A percentile compares a stretch with the other conserved stretches of the same genome.
These are phyloP conservation scores for Platycercus adscitus DNA, from an alignment of 2,113 vertebrate genomes.

Conservation along the genomic window DNA sequence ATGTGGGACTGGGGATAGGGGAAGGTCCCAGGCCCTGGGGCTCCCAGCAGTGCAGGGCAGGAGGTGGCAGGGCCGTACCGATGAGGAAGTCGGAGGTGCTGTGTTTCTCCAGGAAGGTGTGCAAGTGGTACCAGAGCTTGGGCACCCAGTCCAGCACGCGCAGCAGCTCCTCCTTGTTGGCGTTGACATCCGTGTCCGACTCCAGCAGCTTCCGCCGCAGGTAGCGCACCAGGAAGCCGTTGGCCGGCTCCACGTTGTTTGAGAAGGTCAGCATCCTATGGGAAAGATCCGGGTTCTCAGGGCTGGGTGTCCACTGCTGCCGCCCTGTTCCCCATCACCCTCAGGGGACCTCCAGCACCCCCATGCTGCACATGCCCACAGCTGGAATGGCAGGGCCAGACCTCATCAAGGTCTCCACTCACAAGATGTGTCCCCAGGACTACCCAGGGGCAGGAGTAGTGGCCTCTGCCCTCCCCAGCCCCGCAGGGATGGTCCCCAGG, in stretches of 20 bases:
- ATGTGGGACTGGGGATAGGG: not conserved
- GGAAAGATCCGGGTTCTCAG: not conserved
- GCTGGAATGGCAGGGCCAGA: not conserved
- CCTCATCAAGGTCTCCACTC: not conserved
- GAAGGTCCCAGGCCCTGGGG: not conserved
- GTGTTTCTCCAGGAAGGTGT: constrained; percentile 97
- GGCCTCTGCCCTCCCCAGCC: not conserved
- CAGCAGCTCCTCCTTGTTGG: constrained; percentile 84
- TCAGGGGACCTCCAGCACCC: not conserved
- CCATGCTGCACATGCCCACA: not conserved
- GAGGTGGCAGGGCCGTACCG: constrained; percentile 67
- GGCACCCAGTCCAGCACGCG: constrained; percentile 93
- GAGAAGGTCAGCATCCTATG: constrained; percentile 94
- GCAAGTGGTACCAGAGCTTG: constrained; percentile 96
- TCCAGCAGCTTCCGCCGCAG: constrained; percentile 92
- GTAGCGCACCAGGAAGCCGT: constrained; percentile 93
- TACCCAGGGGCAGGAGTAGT: not conserved
- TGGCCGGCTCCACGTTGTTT: constrained; percentile 95
- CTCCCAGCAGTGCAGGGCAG: accelerated
- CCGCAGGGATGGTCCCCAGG: not conserved
- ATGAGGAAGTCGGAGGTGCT: constrained; percentile 98
- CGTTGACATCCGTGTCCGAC: constrained; percentile 78
- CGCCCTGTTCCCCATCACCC: not conserved
- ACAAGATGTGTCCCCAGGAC: not conserved
- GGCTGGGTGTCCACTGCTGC: not conserved